Evolutionary conservation across 2,888 invertebrate species (phyloP), one percentile per base, ranked within the genome.

Genomic region (Parochlus steinenii): DNA sequence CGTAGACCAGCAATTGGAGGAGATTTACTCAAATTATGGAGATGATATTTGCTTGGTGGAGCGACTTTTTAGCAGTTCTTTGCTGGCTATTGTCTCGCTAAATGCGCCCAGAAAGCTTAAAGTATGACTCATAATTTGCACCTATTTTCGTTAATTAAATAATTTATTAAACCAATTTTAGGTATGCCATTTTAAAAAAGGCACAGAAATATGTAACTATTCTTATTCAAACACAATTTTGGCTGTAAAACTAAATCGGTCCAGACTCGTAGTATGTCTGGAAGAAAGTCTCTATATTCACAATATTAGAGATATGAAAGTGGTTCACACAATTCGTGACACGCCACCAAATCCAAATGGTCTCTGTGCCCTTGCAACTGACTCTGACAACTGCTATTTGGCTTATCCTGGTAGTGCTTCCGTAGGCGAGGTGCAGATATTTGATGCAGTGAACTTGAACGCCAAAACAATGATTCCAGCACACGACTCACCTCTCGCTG

Each of bases 211-310:
- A 55, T 95, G 93, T 63, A 90, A 92, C 63, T 93, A 93, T 64
- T 85, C 83, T 54, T 77, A 76, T 56, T 83, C 90, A 44, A 93
- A 95, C 61, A 89, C 92, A 40, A 93, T 97, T 54, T 67, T 95
- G 50, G 85, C 86, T 41, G 92, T 97, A 41, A 87, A 89, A 63
- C 71, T 97, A 42, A 97, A 97, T 63, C 74, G 97, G 61, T 81
- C 80, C 53, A 71, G 97, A 52, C 67, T 98, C 56, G 80, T 98
- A 45, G 97, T 98, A 45, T 95, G 95, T 58, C 65, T 98, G 50
- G 95, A 97, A 62, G 97, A 97, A 59, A 87, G 87, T 47, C 69
- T 98, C 46, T 93, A 93, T 62, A 92, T 98, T 55, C 97, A 98
- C 69, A 95, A 93, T 64, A 93, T 98, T 51, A 77, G 83, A 48